Evolutionary conservation across 2,888 invertebrate genomes (phyloP).

Genomic region (Megamerina dolium): DNA sequence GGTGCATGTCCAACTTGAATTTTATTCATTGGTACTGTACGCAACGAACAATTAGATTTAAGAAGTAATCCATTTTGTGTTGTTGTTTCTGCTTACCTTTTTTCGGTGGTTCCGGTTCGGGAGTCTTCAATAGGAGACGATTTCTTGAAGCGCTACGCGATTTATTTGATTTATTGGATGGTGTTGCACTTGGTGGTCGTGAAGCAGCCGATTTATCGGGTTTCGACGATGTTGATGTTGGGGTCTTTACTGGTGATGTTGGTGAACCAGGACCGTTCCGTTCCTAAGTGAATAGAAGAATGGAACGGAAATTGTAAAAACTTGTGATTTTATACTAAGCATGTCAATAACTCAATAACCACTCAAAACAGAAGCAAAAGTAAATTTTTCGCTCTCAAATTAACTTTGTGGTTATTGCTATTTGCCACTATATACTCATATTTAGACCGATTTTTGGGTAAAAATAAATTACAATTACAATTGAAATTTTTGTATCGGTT

Average conservation of each 20-base stretch:
- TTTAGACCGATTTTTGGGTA: too few relatives aligned
- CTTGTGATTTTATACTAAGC: neutral
- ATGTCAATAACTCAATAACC: neutral
- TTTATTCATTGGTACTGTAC: constrained; percentile 83
- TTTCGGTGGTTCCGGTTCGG: constrained; percentile 63
- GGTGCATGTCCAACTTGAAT: constrained; percentile 87
- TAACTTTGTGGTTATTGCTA: too few relatives aligned
- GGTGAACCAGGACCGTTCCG: constrained; percentile 63
- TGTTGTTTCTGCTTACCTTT: constrained; percentile 56
- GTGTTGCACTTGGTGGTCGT: constrained; percentile 49
- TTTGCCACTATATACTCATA: too few relatives aligned
- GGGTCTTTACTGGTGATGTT: constrained; percentile 65
- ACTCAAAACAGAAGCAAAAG: neutral
- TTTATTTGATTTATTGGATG: constrained; percentile 48
- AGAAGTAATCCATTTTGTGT: neutral
- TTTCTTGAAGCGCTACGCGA: constrained; percentile 49
- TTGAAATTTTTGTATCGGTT: too few relatives aligned
- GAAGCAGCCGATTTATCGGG: constrained; percentile 44
- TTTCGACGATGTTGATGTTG: constrained; percentile 51
- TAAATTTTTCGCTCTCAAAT: too few relatives aligned
- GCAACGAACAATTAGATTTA: neutral
- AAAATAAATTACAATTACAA: too few relatives aligned
- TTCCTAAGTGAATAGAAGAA: constrained; percentile 48
- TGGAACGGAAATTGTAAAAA: neutral
- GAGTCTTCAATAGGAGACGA: constrained; percentile 58